phyloP scores from a whole-genome alignment of 2,113 vertebrate species.

The Tinamus guttatus region DNA sequence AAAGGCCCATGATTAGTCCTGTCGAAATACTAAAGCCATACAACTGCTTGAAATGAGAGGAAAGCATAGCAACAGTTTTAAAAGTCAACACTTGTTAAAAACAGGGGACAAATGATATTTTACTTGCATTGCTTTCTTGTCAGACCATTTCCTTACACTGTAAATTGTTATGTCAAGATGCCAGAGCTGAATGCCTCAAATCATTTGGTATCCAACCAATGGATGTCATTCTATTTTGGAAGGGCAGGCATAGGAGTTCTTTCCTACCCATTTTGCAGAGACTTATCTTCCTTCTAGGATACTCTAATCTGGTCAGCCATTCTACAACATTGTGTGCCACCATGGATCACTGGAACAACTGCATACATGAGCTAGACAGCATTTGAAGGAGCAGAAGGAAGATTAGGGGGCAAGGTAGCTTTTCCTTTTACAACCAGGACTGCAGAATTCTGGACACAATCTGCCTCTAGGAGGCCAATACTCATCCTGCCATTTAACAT shows the following conservation, averaged over 20 bases:
- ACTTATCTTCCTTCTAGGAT: background rate
- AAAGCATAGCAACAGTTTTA: background rate
- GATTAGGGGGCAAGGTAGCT: background rate
- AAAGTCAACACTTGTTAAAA: rapidly evolving
- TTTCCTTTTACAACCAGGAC: background rate
- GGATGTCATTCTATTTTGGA: background rate
- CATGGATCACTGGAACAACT: background rate
- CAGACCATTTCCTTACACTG: background rate
- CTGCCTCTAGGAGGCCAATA: background rate
- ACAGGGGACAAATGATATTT: background rate
- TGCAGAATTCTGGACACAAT: background rate
- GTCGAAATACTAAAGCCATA: background rate
- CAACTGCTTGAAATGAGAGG: background rate
- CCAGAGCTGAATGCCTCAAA: background rate
- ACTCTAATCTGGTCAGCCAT: background rate
- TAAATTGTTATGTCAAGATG: background rate
- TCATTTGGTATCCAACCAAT: background rate
- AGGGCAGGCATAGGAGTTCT: background rate
- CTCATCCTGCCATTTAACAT: background rate
- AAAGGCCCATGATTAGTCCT: background rate
- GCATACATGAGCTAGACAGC: background rate
- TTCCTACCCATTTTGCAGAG: background rate
- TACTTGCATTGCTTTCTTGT: background rate
- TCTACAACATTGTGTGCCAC: background rate
- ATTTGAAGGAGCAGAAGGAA: background rate